Evolutionary conservation across 2,888 invertebrate genomes (phyloP).

Genomic region (Baccha elongata): DNA sequence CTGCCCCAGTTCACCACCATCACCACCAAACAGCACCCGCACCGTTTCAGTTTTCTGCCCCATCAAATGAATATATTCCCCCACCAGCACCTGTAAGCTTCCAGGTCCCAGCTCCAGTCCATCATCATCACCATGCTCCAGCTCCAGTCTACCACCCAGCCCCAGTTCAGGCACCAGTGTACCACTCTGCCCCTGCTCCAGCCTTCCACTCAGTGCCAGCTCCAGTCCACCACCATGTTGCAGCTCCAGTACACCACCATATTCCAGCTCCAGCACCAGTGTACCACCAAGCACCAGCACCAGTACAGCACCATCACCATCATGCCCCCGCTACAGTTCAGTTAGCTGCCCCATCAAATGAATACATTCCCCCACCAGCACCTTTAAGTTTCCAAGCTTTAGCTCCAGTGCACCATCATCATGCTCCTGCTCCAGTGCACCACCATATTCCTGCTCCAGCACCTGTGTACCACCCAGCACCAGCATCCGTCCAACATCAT

Average conservation of each 20-base stretch:
- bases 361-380: constrained; percentile 63
- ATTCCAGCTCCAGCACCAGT: constrained; percentile 8
- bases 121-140: constrained; percentile 8
- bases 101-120: constrained; percentile 32
- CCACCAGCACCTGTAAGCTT: constrained; percentile 50
- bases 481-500: too few species aligned
- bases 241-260: background rate
- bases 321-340: background rate
- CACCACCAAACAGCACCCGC: too few species aligned
- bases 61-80: constrained; percentile 57
- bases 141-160: background rate
- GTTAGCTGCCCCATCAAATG: constrained; percentile 27
- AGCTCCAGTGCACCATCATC: constrained; percentile 32
- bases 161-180: too few species aligned
- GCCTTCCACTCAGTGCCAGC: constrained; percentile 21
- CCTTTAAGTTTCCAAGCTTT: constrained; percentile 34
- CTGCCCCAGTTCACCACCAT: too few species aligned
- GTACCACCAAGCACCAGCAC: constrained; percentile 11
- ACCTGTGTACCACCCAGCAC: too few species aligned
- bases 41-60: constrained; percentile 15
- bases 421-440: background rate
- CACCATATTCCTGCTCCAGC: constrained; percentile 1
- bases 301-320: too few species aligned
- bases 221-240: constrained; percentile 13
- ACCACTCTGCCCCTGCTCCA: constrained; percentile 7